Evolutionary conservation across 2,113 vertebrate genomes (phyloP).

Genomic region (Pterophyllum scalare): DNA sequence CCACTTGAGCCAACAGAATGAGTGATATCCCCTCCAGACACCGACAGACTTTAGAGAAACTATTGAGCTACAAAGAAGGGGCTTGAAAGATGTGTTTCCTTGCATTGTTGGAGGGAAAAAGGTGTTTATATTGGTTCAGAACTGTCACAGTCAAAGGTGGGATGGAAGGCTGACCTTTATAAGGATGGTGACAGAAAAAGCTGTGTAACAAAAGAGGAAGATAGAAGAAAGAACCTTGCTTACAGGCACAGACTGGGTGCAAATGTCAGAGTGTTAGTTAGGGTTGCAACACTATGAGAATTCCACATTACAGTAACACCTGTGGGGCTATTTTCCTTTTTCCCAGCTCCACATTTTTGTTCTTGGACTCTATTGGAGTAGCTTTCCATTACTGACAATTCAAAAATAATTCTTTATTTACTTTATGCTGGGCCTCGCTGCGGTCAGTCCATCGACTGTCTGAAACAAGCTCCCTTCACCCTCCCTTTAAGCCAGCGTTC

Average conservation of each 20-base stretch:
- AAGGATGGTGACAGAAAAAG: not conserved
- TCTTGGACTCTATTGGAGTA: not conserved
- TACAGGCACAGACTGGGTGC: not conserved
- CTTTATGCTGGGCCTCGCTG: not conserved
- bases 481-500: not conserved
- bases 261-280: not conserved
- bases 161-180: slow-evolving; percentile 2
- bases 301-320: not conserved
- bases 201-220: not conserved
- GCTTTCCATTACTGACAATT: not conserved
- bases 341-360: not conserved
- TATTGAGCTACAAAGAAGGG: not conserved
- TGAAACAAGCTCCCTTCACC: not conserved
- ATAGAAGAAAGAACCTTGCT: not conserved
- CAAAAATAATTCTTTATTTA: not conserved
- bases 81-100: not conserved
- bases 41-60: slow-evolving; percentile 6
- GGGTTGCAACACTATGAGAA: not conserved
- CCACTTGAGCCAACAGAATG: not conserved
- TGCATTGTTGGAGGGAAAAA: not conserved
- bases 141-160: not conserved
- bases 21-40: not conserved
- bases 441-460: not conserved
- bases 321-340: not conserved
- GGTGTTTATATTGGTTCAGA: not conserved